A percentile compares a stretch with the other conserved stretches of the same genome.
These are phyloP conservation scores for Mastacembelus armatus DNA, from an alignment of 2,797 vertebrate species.

Conservation along the genomic window DNA sequence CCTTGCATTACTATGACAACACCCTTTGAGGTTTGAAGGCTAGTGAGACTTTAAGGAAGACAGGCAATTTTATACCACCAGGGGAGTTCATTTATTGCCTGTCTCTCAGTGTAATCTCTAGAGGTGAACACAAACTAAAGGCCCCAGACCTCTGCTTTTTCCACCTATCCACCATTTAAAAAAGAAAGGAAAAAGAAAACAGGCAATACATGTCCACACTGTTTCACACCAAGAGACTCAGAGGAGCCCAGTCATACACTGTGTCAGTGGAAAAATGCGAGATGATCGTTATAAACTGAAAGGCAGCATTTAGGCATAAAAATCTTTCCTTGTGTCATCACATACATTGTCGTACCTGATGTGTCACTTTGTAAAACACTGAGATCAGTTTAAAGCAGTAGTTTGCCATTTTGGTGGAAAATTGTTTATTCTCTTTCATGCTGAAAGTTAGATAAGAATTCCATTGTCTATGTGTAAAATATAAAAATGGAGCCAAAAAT, in stretches of 20 bases:
- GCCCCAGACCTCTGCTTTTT: conserved; percentile 18
- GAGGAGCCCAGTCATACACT: neutral
- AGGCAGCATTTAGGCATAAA: neutral
- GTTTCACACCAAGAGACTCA: conserved; percentile 16
- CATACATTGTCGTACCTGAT: no score
- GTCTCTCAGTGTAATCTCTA: conserved; percentile 60
- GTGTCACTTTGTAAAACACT: no score
- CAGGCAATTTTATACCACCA: conserved; percentile 57
- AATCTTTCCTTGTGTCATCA: conserved; percentile 5
- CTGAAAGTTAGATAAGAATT: neutral
- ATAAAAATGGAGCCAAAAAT: neutral
- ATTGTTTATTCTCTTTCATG: neutral
- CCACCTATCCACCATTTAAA: conserved; percentile 37
- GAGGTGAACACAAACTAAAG: conserved; percentile 35
- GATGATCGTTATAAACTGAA: conserved; percentile 21
- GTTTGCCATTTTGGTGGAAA: neutral
- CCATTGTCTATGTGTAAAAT: no score
- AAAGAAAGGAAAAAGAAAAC: neutral
- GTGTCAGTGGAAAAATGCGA: conserved; percentile 4
- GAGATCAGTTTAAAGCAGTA: neutral
- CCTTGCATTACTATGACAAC: conserved; percentile 82
- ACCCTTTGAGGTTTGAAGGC: conserved; percentile 74
- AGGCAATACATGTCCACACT: conserved; percentile 17
- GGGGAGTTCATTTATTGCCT: conserved; percentile 75
- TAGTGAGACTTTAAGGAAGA: conserved; percentile 67